These are phyloP conservation scores for Limonius californicus DNA, from an alignment of 1,140 invertebrate genomes.

Conservation along the genomic window DNA sequence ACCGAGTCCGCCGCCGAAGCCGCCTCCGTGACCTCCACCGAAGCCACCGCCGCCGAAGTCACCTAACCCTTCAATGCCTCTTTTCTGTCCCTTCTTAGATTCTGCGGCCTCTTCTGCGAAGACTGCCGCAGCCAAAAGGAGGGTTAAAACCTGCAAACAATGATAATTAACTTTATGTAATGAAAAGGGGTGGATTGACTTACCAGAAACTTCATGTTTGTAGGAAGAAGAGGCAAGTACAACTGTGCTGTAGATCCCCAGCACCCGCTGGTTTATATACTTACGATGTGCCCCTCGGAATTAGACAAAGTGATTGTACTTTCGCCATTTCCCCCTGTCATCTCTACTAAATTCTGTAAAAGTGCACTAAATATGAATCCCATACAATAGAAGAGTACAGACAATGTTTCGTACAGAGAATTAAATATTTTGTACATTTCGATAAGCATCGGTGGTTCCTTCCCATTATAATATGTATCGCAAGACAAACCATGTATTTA, in stretches of 20 bases:
- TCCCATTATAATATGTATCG: too few species aligned
- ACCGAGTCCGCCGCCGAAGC: constrained; percentile 6
- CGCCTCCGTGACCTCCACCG: neutral
- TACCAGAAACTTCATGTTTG: constrained; percentile 7
- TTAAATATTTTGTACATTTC: neutral
- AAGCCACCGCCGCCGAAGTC: too few species aligned
- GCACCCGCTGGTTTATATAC: neutral
- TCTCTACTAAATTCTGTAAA: neutral
- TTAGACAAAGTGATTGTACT: neutral
- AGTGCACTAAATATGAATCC: neutral
- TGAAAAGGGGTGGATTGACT: neutral
- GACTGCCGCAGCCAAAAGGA: neutral
- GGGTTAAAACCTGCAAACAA: neutral
- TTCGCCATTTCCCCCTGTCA: neutral
- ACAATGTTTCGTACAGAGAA: neutral
- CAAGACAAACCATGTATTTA: too few species aligned
- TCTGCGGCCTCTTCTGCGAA: neutral
- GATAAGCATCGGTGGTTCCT: neutral
- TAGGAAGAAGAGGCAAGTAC: neutral
- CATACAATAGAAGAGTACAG: neutral
- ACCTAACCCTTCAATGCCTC: neutral
- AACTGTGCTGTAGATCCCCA: neutral
- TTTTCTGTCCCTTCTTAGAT: neutral
- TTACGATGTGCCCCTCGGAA: neutral
- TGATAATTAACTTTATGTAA: neutral